Conservation (phyloP, 2,113 vertebrate genomes). For the Thunnus maccoyii region DNA sequence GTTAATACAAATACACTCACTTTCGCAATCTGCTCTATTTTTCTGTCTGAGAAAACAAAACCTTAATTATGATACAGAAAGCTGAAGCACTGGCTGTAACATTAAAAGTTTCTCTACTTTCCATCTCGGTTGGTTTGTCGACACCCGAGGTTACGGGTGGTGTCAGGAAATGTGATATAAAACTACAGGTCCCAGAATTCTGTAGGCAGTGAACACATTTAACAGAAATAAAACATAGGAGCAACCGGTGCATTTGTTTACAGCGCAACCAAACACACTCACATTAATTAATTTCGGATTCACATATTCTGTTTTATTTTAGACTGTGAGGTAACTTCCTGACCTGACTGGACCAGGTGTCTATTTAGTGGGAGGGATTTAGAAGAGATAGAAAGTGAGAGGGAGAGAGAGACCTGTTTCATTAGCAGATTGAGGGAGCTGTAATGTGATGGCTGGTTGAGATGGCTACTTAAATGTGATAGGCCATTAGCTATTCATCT, state of each 20-base stretch:
- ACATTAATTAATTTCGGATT: background rate
- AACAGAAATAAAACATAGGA: no score
- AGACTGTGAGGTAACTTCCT: constrained; percentile 6
- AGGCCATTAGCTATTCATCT: constrained; percentile 77
- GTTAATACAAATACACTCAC: constrained; percentile 12
- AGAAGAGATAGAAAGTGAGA: constrained; percentile 24
- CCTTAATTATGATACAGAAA: background rate
- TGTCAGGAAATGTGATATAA: no score
- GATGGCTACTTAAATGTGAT: constrained; percentile 80
- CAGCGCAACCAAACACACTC: no score
- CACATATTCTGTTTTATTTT: constrained; percentile 24
- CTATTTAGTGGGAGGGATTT: constrained; percentile 27
- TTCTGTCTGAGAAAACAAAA: constrained; percentile 4
- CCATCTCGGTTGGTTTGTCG: background rate
- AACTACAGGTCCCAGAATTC: no score
- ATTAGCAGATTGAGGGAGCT: constrained; percentile 75
- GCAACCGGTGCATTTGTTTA: no score
- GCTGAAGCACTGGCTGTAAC: background rate
- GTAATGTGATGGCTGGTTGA: constrained; percentile 71
- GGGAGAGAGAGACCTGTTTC: constrained; percentile 64
- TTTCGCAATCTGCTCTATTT: background rate
- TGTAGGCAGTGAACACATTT: no score
- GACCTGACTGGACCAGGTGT: constrained; percentile 33
- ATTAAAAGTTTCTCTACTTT: background rate
- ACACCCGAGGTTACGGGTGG: no score